Percentiles rank a stretch among this genome's conserved stretches.
phyloP scores from a whole-genome alignment of 2,113 vertebrate species.

The Bufo bufo region DNA sequence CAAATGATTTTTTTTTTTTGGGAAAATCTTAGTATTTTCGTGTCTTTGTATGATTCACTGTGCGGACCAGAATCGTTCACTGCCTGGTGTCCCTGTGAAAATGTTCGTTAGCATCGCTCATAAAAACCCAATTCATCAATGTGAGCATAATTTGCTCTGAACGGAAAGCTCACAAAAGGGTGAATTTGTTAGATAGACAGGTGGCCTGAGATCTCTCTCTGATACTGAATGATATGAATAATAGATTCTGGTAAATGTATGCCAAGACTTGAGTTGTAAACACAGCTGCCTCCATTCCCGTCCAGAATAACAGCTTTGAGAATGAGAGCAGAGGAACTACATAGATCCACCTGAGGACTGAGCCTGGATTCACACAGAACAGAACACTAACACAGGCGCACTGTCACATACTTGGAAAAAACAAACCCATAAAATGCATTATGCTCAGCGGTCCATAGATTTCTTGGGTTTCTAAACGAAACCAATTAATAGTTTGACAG shows the following conservation, averaged over 20 bases:
- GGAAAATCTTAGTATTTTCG: constrained; percentile 72
- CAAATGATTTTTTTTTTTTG: constrained; percentile 67
- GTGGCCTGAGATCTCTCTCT: constrained; percentile 99
- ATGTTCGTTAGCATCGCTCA: constrained; percentile 96
- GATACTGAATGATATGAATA: constrained; percentile 99
- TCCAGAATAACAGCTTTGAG: constrained; percentile 99
- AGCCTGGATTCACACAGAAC: constrained; percentile 68
- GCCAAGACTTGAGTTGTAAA: constrained; percentile 99
- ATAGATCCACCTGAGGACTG: constrained; percentile 96
- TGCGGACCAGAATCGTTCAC: constrained; percentile 85
- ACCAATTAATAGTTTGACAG: constrained; percentile 59
- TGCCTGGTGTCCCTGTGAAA: constrained; percentile 90
- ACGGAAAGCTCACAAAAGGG: constrained; percentile 99
- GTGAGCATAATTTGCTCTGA: constrained; percentile 99
- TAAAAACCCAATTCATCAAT: constrained; percentile 99
- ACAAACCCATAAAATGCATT: constrained; percentile 64
- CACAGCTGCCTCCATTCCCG: constrained; percentile 99
- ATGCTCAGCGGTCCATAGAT: constrained; percentile 50
- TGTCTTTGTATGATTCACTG: constrained; percentile 86
- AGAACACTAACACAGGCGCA: constrained; percentile 57
- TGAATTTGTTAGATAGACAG: constrained; percentile 99
- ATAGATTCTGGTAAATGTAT: constrained; percentile 99
- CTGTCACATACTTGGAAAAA: constrained; percentile 70
- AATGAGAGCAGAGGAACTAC: constrained; percentile 89
- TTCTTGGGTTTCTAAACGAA: constrained; percentile 42